Conservation (phyloP, 2,113 vertebrate genomes). For the Neolamprologus hecqui region DNA sequence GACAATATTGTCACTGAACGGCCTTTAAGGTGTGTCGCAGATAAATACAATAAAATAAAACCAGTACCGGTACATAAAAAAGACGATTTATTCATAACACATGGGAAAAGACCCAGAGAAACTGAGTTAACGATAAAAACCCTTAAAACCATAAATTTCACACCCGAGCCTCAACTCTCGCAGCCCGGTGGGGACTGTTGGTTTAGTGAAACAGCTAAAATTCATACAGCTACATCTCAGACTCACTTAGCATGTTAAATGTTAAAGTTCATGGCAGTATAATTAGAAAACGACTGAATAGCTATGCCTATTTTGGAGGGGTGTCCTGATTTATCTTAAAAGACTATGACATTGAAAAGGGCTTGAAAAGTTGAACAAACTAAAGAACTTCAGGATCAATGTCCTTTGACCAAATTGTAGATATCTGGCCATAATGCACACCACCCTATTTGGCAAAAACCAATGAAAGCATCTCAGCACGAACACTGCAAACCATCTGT, state of each 20-base stretch:
- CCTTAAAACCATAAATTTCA: background rate
- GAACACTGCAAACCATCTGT: background rate
- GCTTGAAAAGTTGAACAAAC: background rate
- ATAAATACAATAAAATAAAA: background rate
- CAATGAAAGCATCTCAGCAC: background rate
- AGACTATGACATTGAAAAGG: background rate
- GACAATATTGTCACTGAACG: rapidly evolving
- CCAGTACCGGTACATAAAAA: background rate
- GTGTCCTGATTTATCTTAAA: background rate
- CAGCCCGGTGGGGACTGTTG: background rate
- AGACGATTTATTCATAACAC: background rate
- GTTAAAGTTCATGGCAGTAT: background rate
- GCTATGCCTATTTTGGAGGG: background rate
- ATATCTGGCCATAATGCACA: background rate
- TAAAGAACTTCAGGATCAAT: background rate
- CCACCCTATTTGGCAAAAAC: rapidly evolving
- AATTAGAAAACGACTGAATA: rapidly evolving
- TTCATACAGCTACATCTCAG: background rate
- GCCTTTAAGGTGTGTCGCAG: background rate
- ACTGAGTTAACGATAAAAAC: background rate
- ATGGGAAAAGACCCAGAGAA: background rate
- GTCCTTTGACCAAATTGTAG: background rate
- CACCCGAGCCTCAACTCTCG: background rate
- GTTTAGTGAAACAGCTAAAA: background rate
- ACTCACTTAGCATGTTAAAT: background rate